Evolutionary conservation across 2,797 vertebrate species (phyloP).

Genomic region (Myotis myotis): DNA sequence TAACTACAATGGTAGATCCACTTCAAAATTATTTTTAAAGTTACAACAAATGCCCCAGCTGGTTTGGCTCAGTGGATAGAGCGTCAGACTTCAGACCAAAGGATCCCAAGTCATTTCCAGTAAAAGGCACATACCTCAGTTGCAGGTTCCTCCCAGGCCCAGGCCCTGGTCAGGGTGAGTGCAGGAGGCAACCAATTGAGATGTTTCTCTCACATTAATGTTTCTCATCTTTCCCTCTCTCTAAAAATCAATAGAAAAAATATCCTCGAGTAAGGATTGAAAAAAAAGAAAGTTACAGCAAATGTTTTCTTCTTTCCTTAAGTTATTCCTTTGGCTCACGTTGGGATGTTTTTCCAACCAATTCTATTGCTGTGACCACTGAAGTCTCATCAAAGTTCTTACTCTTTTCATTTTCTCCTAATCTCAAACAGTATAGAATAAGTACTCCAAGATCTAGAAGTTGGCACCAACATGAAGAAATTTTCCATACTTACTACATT

Average conservation of each 20-base stretch:
- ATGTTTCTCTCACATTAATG: too few species aligned
- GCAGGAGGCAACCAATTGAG: too few species aligned
- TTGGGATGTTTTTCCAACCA: background rate
- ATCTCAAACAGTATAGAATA: constrained; percentile 13
- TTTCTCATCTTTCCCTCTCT: too few species aligned
- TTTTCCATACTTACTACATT: background rate
- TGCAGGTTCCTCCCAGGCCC: too few species aligned
- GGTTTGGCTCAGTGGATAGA: too few species aligned
- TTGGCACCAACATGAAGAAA: background rate
- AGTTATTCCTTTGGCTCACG: background rate
- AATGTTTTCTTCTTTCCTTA: constrained; percentile 23
- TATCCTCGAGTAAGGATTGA: too few species aligned
- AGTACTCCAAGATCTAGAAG: background rate
- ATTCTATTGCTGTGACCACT: background rate
- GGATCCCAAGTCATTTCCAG: too few species aligned
- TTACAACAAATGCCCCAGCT: background rate
- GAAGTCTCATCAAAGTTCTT: background rate
- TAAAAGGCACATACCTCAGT: too few species aligned
- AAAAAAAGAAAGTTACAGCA: background rate
- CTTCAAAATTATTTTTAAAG: constrained; percentile 39
- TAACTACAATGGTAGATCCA: background rate
- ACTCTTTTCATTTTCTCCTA: background rate
- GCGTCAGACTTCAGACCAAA: too few species aligned
- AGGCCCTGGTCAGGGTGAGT: too few species aligned
- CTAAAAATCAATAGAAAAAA: too few species aligned